phyloP scores from a whole-genome alignment of 2,797 vertebrate genomes.

The Microtus agrestis region DNA sequence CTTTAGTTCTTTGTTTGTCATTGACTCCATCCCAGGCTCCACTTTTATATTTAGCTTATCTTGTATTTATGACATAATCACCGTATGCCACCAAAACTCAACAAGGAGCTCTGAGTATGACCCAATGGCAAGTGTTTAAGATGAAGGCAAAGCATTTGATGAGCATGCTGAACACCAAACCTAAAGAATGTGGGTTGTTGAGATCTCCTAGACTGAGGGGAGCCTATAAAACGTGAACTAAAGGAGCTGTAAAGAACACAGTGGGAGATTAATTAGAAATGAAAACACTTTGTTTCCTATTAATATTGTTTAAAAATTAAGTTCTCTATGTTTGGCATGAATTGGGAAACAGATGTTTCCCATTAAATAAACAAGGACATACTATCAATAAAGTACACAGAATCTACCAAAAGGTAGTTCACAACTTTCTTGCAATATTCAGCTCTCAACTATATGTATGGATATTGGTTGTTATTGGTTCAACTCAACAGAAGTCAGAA shows the following conservation, averaged over 20 bases:
- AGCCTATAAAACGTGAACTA: background rate
- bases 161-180: background rate
- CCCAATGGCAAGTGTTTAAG: too few relatives aligned
- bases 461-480: background rate
- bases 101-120: too few relatives aligned
- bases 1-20: background rate
- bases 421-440: background rate
- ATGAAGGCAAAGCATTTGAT: background rate
- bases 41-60: background rate
- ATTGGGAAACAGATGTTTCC: background rate
- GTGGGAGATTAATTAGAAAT: background rate
- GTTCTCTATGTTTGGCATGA: background rate
- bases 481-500: too few relatives aligned
- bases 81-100: background rate
- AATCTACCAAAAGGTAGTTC: conserved; percentile 14
- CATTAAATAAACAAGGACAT: background rate
- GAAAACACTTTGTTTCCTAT: conserved; percentile 30
- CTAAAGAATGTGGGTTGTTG: too few relatives aligned
- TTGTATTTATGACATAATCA: background rate
- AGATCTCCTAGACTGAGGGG: background rate
- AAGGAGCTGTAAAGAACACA: background rate
- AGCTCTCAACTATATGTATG: background rate
- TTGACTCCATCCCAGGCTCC: background rate
- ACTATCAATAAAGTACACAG: background rate
- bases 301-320: conserved; percentile 12